Evolutionary conservation across 2,797 vertebrate genomes (phyloP).

Genomic region (Cuniculus paca): DNA sequence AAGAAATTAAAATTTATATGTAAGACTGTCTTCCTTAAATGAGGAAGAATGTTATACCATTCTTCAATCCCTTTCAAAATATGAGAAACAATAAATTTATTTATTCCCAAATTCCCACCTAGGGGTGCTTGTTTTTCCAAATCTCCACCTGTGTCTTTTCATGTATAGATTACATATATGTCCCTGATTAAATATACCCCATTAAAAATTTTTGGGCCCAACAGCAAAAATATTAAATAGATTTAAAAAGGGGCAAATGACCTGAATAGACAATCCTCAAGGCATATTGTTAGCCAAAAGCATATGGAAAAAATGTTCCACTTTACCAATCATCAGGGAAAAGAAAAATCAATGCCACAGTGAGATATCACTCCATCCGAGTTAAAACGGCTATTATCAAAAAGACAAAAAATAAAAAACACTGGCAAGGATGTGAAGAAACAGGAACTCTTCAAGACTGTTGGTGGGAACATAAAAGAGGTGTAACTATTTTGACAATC

Average conservation of each 20-base stretch:
- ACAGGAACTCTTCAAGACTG: too few species aligned
- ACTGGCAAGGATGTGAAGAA: neutral
- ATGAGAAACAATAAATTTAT: neutral
- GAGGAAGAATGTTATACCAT: neutral
- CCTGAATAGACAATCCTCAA: neutral
- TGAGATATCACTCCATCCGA: neutral
- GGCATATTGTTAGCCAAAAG: neutral
- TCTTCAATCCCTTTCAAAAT: neutral
- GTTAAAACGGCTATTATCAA: neutral
- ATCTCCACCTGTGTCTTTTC: neutral
- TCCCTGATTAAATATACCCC: neutral
- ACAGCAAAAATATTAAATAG: neutral
- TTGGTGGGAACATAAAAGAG: neutral
- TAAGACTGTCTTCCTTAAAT: neutral
- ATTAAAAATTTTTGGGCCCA: neutral
- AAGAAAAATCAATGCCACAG: neutral
- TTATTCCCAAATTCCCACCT: neutral
- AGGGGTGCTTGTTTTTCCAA: neutral
- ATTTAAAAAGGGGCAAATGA: neutral
- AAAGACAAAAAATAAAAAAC: neutral
- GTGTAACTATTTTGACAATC: neutral
- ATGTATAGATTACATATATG: neutral
- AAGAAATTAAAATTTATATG: neutral
- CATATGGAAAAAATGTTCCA: neutral
- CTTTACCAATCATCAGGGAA: neutral